Base-by-base conservation (phyloP, 2,113 vertebrate species). In the Chionodraco myersi region DNA sequence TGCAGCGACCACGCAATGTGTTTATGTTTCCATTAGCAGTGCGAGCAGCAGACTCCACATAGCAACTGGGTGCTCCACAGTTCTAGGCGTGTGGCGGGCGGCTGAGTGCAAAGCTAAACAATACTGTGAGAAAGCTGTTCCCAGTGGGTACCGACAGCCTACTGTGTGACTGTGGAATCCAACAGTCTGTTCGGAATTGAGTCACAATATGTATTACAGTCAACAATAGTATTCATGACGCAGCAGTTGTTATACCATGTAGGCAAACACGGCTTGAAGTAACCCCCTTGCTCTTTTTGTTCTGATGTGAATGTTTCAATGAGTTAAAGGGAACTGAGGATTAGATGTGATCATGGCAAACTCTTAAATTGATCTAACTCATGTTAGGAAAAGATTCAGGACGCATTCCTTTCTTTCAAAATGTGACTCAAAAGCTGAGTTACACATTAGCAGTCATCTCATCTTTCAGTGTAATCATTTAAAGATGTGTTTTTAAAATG, bases 41-140 rank as follows among this genome's bases (percentile, higher is more conserved):
- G 74, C 60, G 57, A 66, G 73, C 60, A 51, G 65, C 82, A 59
- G 56, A 76, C 75, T 86, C 72, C 13, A 71, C 86, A 82, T 91
- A 75, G 88, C 82, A 89, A 89, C 85, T 48, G 47, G 58, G 54
- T 61, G 61, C 48, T 63, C 44, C 76, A 58, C 75, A 63, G 60
- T 53, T 69, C 45, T 54, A 72, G 62, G 79, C 10, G 21, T 71
- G 77, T 9, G 6, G 72, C 77, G 62, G 85, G 72, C 77, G 62
- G 85, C 73, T 72, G 65, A 86, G 77, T 84, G 92, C 68, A 59
- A 83, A 5, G 56, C 77, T 79, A 84, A 90, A 91, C 86, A 92
- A 88, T 89, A 91, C 84, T 90, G 89, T 30, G 67, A 51, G 77
- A 91, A 92, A 91, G 85, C 81, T 89, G 88, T 77, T 88, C 80